phyloP scores from a whole-genome alignment of 2,888 invertebrate species.

The Zhuqinia jingwanae region DNA sequence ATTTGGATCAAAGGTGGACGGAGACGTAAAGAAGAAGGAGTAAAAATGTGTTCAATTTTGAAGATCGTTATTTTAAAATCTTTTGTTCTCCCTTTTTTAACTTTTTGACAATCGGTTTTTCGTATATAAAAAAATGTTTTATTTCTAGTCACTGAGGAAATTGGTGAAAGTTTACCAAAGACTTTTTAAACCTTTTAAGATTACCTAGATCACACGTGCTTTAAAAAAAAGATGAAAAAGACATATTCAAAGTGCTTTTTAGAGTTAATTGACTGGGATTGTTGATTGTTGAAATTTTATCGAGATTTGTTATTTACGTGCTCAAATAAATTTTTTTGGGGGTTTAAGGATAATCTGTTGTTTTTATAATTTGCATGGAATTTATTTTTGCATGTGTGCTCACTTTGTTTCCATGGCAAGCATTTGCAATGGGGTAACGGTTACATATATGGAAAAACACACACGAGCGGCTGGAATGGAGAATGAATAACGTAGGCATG shows the following conservation, averaged over 20 bases:
- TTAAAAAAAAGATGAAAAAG: not conserved
- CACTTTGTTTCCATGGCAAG: not conserved
- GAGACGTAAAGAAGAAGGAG: conserved; percentile 61
- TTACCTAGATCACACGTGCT: not conserved
- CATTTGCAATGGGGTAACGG: no score
- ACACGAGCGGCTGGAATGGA: no score
- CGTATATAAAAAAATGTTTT: no score
- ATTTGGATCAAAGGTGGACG: conserved; percentile 83
- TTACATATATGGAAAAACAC: no score
- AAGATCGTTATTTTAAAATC: no score
- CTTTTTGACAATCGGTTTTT: not conserved
- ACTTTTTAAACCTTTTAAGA: conserved; percentile 1
- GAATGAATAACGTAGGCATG: no score
- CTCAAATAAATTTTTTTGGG: conserved; percentile 23
- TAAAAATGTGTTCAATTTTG: conserved; percentile 24
- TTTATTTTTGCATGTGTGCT: no score
- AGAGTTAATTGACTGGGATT: no score
- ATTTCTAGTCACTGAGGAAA: not conserved
- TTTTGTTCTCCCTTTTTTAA: not conserved
- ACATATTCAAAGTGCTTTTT: not conserved
- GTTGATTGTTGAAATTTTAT: conserved; percentile 19
- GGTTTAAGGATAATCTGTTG: not conserved
- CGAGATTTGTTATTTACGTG: conserved; percentile 11
- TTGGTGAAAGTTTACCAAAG: not conserved
- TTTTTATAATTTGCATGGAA: not conserved